phyloP scores from a whole-genome alignment of 2,797 vertebrate species.

The Galago senegalensis region DNA sequence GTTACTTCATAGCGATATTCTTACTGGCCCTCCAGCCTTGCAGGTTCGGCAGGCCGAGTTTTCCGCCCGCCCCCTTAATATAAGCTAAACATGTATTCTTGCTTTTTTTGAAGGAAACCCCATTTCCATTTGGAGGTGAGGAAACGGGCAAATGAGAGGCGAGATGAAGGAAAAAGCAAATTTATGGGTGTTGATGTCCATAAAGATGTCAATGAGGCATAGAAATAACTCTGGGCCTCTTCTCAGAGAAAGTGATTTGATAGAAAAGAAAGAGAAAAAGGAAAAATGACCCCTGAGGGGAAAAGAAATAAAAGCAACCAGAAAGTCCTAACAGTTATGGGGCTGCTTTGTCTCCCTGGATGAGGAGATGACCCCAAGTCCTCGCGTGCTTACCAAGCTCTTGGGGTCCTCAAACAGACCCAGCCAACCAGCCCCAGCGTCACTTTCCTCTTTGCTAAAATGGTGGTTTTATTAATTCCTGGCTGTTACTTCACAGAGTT shows the following conservation, averaged over 20 bases:
- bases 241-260: slow-evolving; percentile 15
- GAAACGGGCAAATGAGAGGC: not conserved
- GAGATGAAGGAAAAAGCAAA: not conserved
- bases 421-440: not conserved
- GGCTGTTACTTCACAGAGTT: not conserved
- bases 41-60: too few species aligned
- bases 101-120: not conserved
- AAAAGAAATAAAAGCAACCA: slow-evolving; percentile 13
- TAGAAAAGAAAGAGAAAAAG: not conserved
- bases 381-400: not conserved
- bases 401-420: not conserved
- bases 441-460: not conserved
- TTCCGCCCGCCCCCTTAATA: too few species aligned
- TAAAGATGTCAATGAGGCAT: not conserved
- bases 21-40: too few species aligned
- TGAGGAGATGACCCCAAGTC: not conserved
- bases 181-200: not conserved
- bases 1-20: too few species aligned
- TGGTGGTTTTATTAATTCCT: not conserved
- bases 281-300: not conserved
- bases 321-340: not conserved
- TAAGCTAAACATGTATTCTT: not conserved
- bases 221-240: not conserved
- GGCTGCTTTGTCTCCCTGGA: not conserved
- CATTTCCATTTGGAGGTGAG: not conserved